Percentiles rank a stretch among this genome's conserved stretches.
Evolutionary conservation across 2,113 vertebrate species (phyloP).

Genomic region (Verasper variegatus): DNA sequence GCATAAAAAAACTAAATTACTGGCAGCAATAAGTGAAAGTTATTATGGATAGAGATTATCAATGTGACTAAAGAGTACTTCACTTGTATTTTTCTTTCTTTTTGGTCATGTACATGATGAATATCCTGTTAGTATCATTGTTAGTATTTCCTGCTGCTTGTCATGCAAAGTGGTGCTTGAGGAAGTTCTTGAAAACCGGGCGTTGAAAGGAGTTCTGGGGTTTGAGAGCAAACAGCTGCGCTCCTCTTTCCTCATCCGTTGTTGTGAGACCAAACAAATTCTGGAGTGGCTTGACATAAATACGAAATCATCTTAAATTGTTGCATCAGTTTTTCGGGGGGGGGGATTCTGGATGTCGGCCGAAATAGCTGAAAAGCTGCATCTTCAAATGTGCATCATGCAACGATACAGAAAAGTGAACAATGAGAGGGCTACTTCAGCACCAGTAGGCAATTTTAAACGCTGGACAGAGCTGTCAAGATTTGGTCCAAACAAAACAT

Average conservation of each 20-base stretch:
- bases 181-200: slow-evolving; percentile 74
- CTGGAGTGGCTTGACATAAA: slow-evolving; percentile 58
- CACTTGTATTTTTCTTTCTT: slow-evolving; percentile 26
- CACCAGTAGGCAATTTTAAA: too few relatives aligned
- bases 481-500: too few relatives aligned
- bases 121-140: slow-evolving; percentile 72
- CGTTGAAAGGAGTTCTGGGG: slow-evolving; percentile 58
- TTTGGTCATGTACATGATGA: slow-evolving; percentile 52
- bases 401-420: background rate
- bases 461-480: too few relatives aligned
- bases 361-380: slow-evolving; percentile 35
- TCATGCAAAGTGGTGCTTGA: slow-evolving; percentile 76
- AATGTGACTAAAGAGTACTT: slow-evolving; percentile 48
- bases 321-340: slow-evolving; percentile 31
- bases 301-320: slow-evolving; percentile 66
- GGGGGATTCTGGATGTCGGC: slow-evolving; percentile 28
- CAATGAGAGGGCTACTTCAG: too few relatives aligned
- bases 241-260: slow-evolving; percentile 61
- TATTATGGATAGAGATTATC: slow-evolving; percentile 47
- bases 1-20: background rate
- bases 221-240: slow-evolving; percentile 82
- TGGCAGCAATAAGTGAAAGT: slow-evolving; percentile 37
- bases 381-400: slow-evolving; percentile 29
- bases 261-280: slow-evolving; percentile 49
- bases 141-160: slow-evolving; percentile 73